phyloP scores from a whole-genome alignment of 2,797 vertebrate genomes.

The Falco concolor region DNA sequence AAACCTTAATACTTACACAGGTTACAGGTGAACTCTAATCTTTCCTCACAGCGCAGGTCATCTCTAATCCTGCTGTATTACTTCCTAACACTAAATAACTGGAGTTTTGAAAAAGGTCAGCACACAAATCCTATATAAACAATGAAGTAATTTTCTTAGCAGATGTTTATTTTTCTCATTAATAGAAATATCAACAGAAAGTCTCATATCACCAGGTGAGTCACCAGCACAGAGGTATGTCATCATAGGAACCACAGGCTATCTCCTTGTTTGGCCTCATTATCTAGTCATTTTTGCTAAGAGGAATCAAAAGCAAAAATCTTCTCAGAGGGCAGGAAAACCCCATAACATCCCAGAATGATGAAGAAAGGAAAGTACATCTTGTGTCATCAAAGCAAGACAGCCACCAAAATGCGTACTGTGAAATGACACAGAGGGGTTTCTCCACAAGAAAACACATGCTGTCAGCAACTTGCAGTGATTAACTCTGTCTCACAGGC shows the following conservation, averaged over 20 bases:
- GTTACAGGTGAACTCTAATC: not conserved
- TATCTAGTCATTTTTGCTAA: constrained; percentile 52
- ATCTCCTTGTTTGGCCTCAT: constrained; percentile 59
- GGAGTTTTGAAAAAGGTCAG: not conserved
- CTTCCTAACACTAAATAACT: not conserved
- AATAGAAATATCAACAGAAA: constrained; percentile 13
- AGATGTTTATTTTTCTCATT: constrained; percentile 28
- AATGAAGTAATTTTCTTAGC: constrained; percentile 6
- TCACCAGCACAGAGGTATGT: constrained; percentile 67
- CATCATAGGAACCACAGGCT: constrained; percentile 49
- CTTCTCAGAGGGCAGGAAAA: constrained; percentile 61
- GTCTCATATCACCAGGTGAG: constrained; percentile 40
- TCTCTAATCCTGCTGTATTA: not conserved
- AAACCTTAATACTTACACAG: not conserved
- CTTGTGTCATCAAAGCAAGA: constrained; percentile 52
- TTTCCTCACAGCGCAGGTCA: not conserved
- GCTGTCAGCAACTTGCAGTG: not conserved
- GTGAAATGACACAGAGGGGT: constrained; percentile 51
- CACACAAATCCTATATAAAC: not conserved
- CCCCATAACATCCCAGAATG: constrained; percentile 41
- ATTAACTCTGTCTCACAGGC: constrained; percentile 68
- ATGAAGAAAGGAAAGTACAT: constrained; percentile 59
- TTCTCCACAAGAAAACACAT: constrained; percentile 14
- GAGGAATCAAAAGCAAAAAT: not conserved
- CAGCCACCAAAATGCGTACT: not conserved